These are phyloP conservation scores for Narcine bancroftii DNA, from an alignment of 2,113 vertebrate species.

Conservation along the genomic window DNA sequence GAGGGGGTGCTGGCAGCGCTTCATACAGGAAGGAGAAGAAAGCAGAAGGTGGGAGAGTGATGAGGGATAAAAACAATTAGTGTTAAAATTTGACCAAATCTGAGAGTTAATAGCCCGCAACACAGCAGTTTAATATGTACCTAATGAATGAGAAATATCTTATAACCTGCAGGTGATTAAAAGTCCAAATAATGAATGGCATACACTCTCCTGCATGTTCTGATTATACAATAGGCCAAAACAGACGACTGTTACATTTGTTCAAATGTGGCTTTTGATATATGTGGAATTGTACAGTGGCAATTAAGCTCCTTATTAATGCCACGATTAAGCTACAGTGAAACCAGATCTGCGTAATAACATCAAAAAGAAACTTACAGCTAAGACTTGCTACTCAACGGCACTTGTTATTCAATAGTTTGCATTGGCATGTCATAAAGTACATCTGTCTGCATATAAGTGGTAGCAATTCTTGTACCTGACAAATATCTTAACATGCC, in stretches of 20 bases:
- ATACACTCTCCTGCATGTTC: not conserved
- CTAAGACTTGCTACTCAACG: slow-evolving; percentile 25
- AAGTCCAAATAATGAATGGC: not conserved
- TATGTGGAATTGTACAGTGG: not conserved
- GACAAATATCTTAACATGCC: slow-evolving; percentile 22
- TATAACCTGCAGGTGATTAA: not conserved
- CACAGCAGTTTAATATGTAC: not conserved
- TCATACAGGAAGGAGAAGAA: too few relatives aligned
- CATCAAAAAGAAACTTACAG: slow-evolving; percentile 15
- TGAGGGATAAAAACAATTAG: too few relatives aligned
- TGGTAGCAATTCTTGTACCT: slow-evolving; percentile 13
- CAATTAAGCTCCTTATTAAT: slow-evolving; percentile 35
- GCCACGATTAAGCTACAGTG: slow-evolving; percentile 3
- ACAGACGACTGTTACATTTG: not conserved
- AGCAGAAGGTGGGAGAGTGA: too few relatives aligned
- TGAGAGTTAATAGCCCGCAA: not conserved
- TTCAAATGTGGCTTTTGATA: slow-evolving; percentile 24
- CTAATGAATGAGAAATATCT: not conserved
- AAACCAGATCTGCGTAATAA: not conserved
- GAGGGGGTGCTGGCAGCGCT: too few relatives aligned
- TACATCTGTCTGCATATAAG: slow-evolving; percentile 35
- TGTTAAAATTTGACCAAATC: not conserved
- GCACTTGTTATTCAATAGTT: slow-evolving; percentile 36
- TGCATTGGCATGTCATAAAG: slow-evolving; percentile 33
- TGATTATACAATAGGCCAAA: slow-evolving; percentile 20